phyloP scores from a whole-genome alignment of 2,797 vertebrate species.

The Macropodus opercularis region DNA sequence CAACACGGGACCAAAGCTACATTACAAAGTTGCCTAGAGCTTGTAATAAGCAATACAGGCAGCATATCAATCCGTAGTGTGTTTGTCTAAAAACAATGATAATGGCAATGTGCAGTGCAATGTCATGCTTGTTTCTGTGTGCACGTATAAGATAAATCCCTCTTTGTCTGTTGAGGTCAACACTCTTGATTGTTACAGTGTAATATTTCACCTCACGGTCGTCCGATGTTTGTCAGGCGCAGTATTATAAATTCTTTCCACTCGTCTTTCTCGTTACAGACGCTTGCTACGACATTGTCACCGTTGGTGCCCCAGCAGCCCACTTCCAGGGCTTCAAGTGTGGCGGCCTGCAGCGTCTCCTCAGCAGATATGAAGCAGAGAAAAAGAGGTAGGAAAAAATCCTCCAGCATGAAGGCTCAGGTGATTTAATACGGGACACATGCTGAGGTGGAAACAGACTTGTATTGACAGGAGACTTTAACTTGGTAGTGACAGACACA shows the following conservation, averaged over 20 bases:
- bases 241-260: conserved; percentile 22
- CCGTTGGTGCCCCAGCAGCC: conserved; percentile 94
- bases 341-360: conserved; percentile 92
- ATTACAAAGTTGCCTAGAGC: conserved; percentile 23
- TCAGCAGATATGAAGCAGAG: conserved; percentile 92
- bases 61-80: conserved; percentile 16
- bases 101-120: conserved; percentile 2
- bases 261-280: conserved; percentile 78
- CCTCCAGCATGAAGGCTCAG: not conserved
- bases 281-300: conserved; percentile 93
- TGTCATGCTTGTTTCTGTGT: not conserved
- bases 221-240: not conserved
- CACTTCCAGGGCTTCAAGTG: conserved; percentile 98
- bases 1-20: conserved; percentile 34
- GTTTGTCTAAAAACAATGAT: conserved; percentile 7
- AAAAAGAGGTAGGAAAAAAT: conserved; percentile 89
- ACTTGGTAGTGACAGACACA: conserved; percentile 49
- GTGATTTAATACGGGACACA: conserved; percentile 40
- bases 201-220: not conserved
- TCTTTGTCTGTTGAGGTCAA: not conserved
- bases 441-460: conserved; percentile 30
- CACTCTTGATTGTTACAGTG: not conserved
- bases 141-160: not conserved
- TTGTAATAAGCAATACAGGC: conserved; percentile 6
- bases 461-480: conserved; percentile 53